Evolutionary conservation across 2,888 invertebrate species (phyloP), one percentile per base, ranked within the genome.

Genomic region (Sipha maydis): DNA sequence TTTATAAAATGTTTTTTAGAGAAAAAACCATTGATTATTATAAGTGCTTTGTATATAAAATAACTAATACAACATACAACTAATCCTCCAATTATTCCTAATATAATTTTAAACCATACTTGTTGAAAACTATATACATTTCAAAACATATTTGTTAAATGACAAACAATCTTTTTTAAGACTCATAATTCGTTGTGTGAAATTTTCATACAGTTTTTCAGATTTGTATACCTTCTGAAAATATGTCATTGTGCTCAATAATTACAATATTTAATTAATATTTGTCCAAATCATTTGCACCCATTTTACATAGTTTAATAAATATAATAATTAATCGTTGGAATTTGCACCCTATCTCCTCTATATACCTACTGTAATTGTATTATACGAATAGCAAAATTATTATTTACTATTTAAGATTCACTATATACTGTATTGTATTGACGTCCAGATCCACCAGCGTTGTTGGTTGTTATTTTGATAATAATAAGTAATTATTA

Each of bases 391-490:
- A 61, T 83, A 83, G 56, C 34, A 83, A 83, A 5, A 75, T 75
- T 61, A 84, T 84, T 76, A 61, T 76, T 84, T 75, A 61, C 41
- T 84, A 75, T 61, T 11, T 84, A 61, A 75, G 75, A 25, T 61
- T n/a, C 56, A 75, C 19, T 61, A 61, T 80, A 80, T 54, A 83
- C 9, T 14, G 56, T 84, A 61, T 75, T 84, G 61, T 84, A 84
- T 84, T 76, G 54, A 76, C 83, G 83, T 84, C 83, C 83, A 84
- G 38, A 61, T 84, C 38, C 75, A 14, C 83, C 75, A 84, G 21
- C 56, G 28, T 84, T 84, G 83, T 84, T 84, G 83, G 83, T 84
- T 84, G 83, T 84, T 84, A 61, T 84, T 84, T 84, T 84, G 61
- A 84, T 84, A 48, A 75, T 75, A 28, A 76, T 61, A 84, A 56